Conservation (phyloP, 2,113 vertebrate species). For the Solenodon paradoxus region DNA sequence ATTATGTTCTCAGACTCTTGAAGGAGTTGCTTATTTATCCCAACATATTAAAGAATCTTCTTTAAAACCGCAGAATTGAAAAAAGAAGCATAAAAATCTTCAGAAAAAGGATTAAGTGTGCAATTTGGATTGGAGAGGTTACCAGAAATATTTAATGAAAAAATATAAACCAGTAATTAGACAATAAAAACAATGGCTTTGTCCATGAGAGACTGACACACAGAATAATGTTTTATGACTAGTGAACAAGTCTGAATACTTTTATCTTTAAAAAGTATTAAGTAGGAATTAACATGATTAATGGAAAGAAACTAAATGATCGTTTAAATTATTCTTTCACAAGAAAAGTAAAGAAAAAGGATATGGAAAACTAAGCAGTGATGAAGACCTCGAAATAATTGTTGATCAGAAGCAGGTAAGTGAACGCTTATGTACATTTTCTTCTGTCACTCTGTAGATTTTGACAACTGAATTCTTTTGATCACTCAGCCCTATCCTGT, state of each 20-base stretch:
- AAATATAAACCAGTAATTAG: background rate
- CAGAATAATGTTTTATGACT: slow-evolving; percentile 7
- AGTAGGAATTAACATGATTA: slow-evolving; percentile 68
- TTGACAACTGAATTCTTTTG: background rate
- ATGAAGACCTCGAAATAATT: slow-evolving; percentile 70
- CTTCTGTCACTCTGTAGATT: slow-evolving; percentile 41
- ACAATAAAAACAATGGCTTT: slow-evolving; percentile 10
- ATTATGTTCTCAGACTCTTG: slow-evolving; percentile 37
- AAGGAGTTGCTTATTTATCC: slow-evolving; percentile 31
- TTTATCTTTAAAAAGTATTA: slow-evolving; percentile 66
- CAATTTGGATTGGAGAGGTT: background rate
- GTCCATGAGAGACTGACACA: background rate
- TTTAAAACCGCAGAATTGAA: background rate
- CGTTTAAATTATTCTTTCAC: slow-evolving; percentile 78
- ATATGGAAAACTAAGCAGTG: slow-evolving; percentile 80
- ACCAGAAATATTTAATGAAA: background rate
- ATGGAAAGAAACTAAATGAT: slow-evolving; percentile 71
- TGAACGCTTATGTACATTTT: slow-evolving; percentile 55
- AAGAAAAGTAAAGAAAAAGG: slow-evolving; percentile 78
- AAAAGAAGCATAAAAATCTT: background rate
- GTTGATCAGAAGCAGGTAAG: slow-evolving; percentile 77
- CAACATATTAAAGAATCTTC: slow-evolving; percentile 16
- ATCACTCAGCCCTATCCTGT: background rate
- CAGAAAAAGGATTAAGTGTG: background rate
- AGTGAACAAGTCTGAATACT: slow-evolving; percentile 40